These are phyloP conservation scores for Macheiramphus alcinus DNA, from an alignment of 2,113 vertebrate species.

Conservation along the genomic window DNA sequence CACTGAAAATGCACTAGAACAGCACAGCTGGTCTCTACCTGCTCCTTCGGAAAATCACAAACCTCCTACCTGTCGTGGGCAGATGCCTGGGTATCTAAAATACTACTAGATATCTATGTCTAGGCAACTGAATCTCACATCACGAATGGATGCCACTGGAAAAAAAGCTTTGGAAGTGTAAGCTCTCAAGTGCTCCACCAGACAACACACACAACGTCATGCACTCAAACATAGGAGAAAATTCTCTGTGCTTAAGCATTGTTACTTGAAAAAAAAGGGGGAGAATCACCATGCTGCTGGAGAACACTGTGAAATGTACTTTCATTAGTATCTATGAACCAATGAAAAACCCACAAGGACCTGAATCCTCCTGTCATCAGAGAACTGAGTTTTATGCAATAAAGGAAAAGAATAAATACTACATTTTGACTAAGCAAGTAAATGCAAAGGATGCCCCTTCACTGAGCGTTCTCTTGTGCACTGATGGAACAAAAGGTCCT, in stretches of 20 bases:
- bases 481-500: background rate
- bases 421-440: background rate
- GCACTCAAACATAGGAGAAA: background rate
- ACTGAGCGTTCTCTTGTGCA: background rate
- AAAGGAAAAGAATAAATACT: background rate
- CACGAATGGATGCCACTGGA: background rate
- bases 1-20: background rate
- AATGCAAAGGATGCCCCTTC: background rate
- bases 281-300: background rate
- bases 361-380: background rate
- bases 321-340: background rate
- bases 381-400: background rate
- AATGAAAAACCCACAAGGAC: background rate
- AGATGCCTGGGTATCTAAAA: background rate
- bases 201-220: background rate
- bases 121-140: background rate
- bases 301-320: background rate
- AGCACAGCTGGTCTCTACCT: background rate
- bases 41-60: background rate
- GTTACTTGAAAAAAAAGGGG: background rate
- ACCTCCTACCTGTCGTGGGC: background rate
- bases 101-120: background rate
- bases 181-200: background rate
- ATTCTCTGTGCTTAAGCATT: background rate
- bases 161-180: background rate